Evolutionary conservation across 2,888 invertebrate species (phyloP).

Genomic region (Drosophila incognita): DNA sequence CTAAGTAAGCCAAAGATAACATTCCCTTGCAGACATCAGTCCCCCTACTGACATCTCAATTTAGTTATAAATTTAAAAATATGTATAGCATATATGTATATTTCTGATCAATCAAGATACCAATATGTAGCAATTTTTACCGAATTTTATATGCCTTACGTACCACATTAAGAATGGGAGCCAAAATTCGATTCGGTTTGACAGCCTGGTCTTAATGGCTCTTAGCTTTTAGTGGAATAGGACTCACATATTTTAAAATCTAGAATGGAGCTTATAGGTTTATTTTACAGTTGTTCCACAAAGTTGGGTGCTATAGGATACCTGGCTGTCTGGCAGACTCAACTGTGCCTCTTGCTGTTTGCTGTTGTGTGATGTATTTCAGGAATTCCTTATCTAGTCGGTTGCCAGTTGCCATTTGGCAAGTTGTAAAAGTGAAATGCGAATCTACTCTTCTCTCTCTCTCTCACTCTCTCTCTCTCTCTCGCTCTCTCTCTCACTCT

Average conservation of each 20-base stretch:
- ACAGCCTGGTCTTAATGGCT: background rate
- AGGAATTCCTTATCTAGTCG: constrained; percentile 72
- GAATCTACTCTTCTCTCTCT: constrained; percentile 10
- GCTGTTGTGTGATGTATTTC: constrained; percentile 57
- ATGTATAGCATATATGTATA: background rate
- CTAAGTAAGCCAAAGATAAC: background rate
- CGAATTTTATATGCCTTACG: background rate
- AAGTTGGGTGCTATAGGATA: background rate
- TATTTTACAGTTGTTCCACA: background rate
- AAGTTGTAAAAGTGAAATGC: constrained; percentile 73
- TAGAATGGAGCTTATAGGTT: background rate
- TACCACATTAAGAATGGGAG: background rate
- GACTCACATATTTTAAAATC: background rate
- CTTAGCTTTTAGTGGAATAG: too few species aligned
- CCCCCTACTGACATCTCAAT: background rate
- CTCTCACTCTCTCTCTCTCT: background rate
- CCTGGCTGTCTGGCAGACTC: background rate
- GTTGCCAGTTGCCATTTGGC: constrained; percentile 40
- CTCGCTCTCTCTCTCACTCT: background rate
- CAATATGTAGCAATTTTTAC: background rate
- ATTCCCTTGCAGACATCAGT: background rate
- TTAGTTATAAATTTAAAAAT: background rate
- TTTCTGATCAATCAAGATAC: background rate
- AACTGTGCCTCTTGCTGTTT: background rate
- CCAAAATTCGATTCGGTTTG: background rate